phyloP scores from a whole-genome alignment of 2,888 invertebrate genomes.

The Anagyrus pseudococci region DNA sequence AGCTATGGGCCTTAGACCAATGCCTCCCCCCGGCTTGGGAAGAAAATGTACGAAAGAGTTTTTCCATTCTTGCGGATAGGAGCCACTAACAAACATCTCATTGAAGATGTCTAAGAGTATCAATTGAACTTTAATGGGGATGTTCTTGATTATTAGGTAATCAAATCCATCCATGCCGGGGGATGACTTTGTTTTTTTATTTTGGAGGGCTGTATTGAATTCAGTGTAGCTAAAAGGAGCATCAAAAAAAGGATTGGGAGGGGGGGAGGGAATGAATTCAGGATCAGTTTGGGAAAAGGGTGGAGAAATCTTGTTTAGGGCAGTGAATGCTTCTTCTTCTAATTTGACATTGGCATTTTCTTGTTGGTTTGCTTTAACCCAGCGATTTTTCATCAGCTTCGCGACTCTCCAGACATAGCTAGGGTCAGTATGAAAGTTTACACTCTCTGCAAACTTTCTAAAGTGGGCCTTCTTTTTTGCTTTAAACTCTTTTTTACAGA shows the following conservation, averaged over 20 bases:
- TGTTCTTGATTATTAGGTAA: neutral
- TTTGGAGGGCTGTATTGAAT: neutral
- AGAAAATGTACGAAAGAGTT: neutral
- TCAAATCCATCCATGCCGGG: conserved; percentile 12
- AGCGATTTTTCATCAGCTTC: neutral
- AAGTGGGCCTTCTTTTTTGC: conserved; percentile 3
- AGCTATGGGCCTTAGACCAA: neutral
- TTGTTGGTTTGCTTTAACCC: neutral
- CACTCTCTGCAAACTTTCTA: neutral
- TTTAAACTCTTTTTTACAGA: conserved; percentile 8
- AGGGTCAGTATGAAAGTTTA: neutral
- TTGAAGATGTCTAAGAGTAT: neutral
- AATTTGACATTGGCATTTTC: neutral
- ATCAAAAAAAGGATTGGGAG: neutral
- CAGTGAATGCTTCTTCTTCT: neutral
- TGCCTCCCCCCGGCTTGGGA: neutral
- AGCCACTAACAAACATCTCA: neutral
- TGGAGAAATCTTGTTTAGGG: neutral
- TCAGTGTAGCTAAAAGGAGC: neutral
- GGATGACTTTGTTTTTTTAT: neutral
- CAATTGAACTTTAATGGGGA: neutral
- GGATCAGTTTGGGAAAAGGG: neutral
- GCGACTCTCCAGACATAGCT: neutral
- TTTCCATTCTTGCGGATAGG: neutral
- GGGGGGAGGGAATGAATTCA: neutral